These are phyloP conservation scores for Myotis pilosus DNA, from an alignment of 2,797 vertebrate genomes.

Conservation along the genomic window DNA sequence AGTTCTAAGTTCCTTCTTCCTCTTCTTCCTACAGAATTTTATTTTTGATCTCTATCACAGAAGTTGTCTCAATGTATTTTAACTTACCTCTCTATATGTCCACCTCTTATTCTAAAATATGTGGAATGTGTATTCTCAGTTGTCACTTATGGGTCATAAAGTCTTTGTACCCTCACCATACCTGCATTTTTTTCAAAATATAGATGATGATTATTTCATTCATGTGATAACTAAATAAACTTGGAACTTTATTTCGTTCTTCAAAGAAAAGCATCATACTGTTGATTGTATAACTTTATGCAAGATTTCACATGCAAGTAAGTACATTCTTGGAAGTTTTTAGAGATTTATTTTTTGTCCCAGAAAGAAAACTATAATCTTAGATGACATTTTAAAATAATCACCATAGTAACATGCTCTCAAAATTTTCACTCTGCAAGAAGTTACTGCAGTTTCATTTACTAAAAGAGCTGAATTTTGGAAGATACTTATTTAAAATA, in stretches of 20 bases:
- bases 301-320: constrained; percentile 52
- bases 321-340: constrained; percentile 66
- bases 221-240: constrained; percentile 4
- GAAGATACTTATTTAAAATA: constrained; percentile 65
- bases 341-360: constrained; percentile 11
- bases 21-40: neutral
- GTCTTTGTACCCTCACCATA: neutral
- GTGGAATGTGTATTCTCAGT: neutral
- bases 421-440: constrained; percentile 62
- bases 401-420: constrained; percentile 66
- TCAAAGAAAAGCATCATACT: constrained; percentile 22
- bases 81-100: neutral
- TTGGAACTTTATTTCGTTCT: neutral
- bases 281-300: constrained; percentile 48
- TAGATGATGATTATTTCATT: neutral
- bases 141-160: neutral
- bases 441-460: constrained; percentile 65
- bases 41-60: neutral
- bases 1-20: neutral
- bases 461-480: constrained; percentile 50
- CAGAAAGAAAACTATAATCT: constrained; percentile 66
- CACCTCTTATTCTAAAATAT: neutral
- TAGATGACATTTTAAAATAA: constrained; percentile 62
- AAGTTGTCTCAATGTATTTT: neutral
- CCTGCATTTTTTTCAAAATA: neutral